These are phyloP conservation scores for Polydrusus cervinus DNA, from an alignment of 2,888 invertebrate species.

Conservation along the genomic window DNA sequence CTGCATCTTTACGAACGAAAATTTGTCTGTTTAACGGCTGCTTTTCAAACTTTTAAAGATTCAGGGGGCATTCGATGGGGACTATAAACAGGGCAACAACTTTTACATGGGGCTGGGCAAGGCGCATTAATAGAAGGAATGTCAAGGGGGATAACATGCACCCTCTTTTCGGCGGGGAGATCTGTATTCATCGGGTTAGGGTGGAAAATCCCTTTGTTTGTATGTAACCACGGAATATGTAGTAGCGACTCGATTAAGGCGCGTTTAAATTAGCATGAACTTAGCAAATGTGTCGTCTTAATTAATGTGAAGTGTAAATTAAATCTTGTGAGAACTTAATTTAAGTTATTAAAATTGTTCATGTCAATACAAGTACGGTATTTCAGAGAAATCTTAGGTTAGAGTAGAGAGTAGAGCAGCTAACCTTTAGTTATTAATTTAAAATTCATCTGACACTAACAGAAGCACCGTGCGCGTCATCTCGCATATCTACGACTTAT, in stretches of 20 bases:
- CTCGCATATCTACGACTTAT: too few species aligned
- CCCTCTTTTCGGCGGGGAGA: constrained; percentile 38
- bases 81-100: constrained; percentile 48
- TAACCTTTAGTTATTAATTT: too few species aligned
- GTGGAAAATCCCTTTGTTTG: constrained; percentile 64
- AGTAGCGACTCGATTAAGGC: constrained; percentile 50
- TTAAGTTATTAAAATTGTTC: background rate
- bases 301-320: constrained; percentile 30
- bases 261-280: constrained; percentile 42
- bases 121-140: constrained; percentile 50
- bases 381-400: too few species aligned
- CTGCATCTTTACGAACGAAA: constrained; percentile 31
- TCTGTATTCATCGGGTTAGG: constrained; percentile 50
- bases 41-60: constrained; percentile 42
- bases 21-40: constrained; percentile 45
- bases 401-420: too few species aligned
- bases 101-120: constrained; percentile 41
- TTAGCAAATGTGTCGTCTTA: constrained; percentile 22
- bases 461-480: too few species aligned
- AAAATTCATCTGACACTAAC: too few species aligned
- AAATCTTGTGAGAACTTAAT: constrained; percentile 30
- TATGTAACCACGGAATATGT: constrained; percentile 63
- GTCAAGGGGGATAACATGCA: constrained; percentile 45
- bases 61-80: constrained; percentile 41
- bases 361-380: background rate